Evolutionary conservation across 2,888 invertebrate species (phyloP), one percentile per base, ranked within the genome.

Genomic region (Cetonia aurata): DNA sequence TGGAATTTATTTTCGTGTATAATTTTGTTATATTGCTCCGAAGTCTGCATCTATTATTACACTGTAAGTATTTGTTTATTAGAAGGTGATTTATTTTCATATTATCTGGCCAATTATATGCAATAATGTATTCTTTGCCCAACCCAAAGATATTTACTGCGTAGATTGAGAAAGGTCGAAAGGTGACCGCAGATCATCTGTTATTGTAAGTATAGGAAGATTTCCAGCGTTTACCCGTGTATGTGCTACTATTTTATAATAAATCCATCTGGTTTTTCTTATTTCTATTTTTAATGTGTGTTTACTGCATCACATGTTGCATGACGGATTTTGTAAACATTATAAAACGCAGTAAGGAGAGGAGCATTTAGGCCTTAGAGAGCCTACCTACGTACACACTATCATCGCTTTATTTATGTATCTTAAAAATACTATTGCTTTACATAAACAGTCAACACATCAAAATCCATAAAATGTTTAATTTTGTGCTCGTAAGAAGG

Each of bases 231-330:
- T 13, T 13, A 53, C 31, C 33, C 53, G 53, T 53, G 53, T 33
- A 53, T 53, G 31, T 53, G 53, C 25, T 25, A 25, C 53, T 53
- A 53, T 53, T 53, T 53, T 53, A 53, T 53, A 53, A 53, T 53
- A 53, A 53, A 53, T 53, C 53, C 53, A 53, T 53, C 53, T 53
- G 53, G 53, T 53, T 53, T 53, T 53, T 53, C 53, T 53, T 53
- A 53, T 53, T 53, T 53, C 53, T 53, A 53, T 53, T 53, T 53
- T 53, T 53, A 53, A 53, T 53, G 53, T 53, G 31, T 53, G 53
- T 53, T 53, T 53, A 53, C 53, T 53, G 25, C 53, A 53, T 53
- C 53, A 53, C 53, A 53, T 53, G 53, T 53, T 53, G 31, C 53
- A 53, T 53, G 53, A 53, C 53, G 53, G 53, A 53, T 53, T 53